These are phyloP conservation scores for Echiichthys vipera DNA, from an alignment of 2,797 vertebrate species.

Conservation along the genomic window DNA sequence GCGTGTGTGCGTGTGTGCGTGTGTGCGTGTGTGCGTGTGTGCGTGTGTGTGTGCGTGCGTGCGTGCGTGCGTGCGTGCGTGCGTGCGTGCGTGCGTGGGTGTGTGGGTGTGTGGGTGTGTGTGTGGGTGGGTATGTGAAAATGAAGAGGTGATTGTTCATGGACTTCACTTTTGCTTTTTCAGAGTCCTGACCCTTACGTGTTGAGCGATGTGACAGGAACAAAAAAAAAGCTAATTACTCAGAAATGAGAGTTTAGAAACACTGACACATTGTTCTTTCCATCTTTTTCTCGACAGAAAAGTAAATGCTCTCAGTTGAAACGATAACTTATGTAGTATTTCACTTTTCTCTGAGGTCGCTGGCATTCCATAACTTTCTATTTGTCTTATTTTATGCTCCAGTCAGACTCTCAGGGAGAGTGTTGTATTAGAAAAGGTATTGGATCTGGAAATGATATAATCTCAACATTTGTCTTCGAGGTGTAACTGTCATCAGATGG, in stretches of 20 bases:
- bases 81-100: too few relatives aligned
- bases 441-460: constrained; percentile 39
- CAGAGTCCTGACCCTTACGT: constrained; percentile 16
- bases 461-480: constrained; percentile 38
- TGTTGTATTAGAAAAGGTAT: constrained; percentile 14
- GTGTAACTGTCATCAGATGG: constrained; percentile 41
- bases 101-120: constrained; percentile 17
- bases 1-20: constrained; percentile 18
- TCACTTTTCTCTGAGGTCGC: not conserved
- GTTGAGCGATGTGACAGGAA: constrained; percentile 20
- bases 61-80: too few relatives aligned
- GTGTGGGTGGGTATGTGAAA: constrained; percentile 13
- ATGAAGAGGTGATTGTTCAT: constrained; percentile 46
- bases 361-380: not conserved
- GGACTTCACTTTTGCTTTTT: constrained; percentile 48
- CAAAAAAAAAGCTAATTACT: not conserved
- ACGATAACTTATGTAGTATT: not conserved
- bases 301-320: not conserved
- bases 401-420: too few relatives aligned
- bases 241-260: constrained; percentile 25
- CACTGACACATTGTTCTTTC: constrained; percentile 19
- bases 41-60: constrained; percentile 36
- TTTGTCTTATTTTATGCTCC: constrained; percentile 1
- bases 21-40: constrained; percentile 10
- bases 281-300: constrained; percentile 1